phyloP scores from a whole-genome alignment of 35 echinoderm and acorn worm genomes.

The Apostichopus parvimensis region DNA sequence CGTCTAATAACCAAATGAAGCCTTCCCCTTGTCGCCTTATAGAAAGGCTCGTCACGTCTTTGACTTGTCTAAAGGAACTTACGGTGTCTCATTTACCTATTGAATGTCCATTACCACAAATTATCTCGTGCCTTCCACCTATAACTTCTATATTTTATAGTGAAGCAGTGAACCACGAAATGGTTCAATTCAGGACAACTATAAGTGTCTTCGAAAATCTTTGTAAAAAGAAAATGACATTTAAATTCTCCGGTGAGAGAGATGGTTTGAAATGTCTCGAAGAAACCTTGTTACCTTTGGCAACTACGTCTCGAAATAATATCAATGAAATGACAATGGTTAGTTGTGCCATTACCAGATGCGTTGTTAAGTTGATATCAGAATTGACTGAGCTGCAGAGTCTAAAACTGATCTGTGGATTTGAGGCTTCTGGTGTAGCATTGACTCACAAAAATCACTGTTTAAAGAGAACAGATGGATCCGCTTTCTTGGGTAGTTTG shows the following conservation, averaged over 20 bases:
- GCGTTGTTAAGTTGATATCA: neutral
- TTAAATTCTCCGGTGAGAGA: neutral
- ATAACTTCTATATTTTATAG: constrained; percentile 1
- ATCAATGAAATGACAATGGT: neutral
- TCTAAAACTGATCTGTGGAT: neutral
- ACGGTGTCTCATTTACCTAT: neutral
- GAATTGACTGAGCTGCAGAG: neutral
- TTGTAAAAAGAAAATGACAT: neutral
- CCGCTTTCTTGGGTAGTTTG: neutral
- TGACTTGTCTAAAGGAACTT: neutral
- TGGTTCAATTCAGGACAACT: neutral
- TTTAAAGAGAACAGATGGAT: neutral
- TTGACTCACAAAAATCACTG: too few relatives aligned
- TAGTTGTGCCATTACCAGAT: neutral
- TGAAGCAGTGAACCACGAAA: neutral
- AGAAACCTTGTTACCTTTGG: neutral
- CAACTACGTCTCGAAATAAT: neutral
- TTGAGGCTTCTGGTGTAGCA: neutral
- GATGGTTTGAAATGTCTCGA: neutral
- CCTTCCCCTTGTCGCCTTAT: neutral
- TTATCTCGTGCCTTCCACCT: neutral
- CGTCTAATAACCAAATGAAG: neutral
- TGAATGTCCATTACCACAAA: neutral
- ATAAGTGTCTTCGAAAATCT: neutral
- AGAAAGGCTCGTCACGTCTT: neutral